Evolutionary conservation across 2,113 vertebrate genomes (phyloP), one percentile per base, ranked within the genome.

Genomic region (Pseudonaja textilis): DNA sequence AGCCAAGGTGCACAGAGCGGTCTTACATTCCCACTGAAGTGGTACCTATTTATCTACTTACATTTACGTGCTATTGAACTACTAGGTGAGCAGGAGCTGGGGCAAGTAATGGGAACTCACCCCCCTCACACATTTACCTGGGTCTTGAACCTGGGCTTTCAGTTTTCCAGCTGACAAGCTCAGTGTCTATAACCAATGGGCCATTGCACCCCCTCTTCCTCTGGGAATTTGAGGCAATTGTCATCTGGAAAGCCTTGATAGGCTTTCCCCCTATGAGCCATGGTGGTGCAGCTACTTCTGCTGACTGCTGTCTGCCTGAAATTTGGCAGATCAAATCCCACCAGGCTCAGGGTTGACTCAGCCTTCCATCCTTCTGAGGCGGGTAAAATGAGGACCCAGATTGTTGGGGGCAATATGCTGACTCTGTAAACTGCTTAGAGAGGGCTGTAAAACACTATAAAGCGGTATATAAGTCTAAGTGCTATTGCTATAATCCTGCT

Each of bases 1-100:
- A 1, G 4, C 29, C 26, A 29, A 29, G 26, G 11, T 29, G 11
- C 26, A 12, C 3, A 0, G 26, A n/a, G 26, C 0, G 0, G 26
- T 64, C 2, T 64, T n/a, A n/a, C 61, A 11, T 64, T n/a, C 29
- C 1, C 61, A 64, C 26, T n/a, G 11, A 64, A 64, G 3, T 11
- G 61, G 29, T n/a, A 64, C 61, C 61, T n/a, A 64, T 29, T 64
- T 64, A 64, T 64, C 61, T 64, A n/a, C 26, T n/a, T 69, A 4
- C 29, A n/a, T 69, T n/a, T 69, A 16, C 64, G 0, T 69, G 29
- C 12, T 69, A 5, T 69, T 69, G 64, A 69, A n/a, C 29, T 69
- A 12, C 12, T n/a, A n/a, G 29, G 12, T 69, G 29, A 11, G 29
- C 64, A 69, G 64, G 1, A n/a, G 64, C 29, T n/a, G 61, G 11